phyloP scores from a whole-genome alignment of 2,888 invertebrate species.

The Tiliacea citrago region DNA sequence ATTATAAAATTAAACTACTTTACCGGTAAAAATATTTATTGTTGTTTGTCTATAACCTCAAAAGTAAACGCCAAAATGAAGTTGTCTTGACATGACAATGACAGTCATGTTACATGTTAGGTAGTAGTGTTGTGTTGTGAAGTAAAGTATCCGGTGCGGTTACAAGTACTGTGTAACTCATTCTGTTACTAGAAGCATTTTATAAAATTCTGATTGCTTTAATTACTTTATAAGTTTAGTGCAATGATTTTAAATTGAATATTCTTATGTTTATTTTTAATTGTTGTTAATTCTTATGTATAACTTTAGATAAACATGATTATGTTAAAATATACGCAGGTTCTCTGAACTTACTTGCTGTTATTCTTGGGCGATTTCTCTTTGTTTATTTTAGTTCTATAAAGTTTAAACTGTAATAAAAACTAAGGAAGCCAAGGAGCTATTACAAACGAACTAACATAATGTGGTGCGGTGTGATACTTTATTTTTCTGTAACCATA shows the following conservation, averaged over 20 bases:
- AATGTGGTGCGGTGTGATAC: no score
- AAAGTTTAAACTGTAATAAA: background rate
- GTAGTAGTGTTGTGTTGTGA: background rate
- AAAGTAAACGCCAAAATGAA: slow-evolving; percentile 30
- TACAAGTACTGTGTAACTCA: background rate
- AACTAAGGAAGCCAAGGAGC: background rate
- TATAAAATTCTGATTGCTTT: background rate
- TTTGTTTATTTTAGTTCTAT: background rate
- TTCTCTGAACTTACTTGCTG: background rate
- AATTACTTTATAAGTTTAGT: background rate
- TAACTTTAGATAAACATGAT: background rate
- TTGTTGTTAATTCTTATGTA: no score
- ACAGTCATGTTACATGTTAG: background rate
- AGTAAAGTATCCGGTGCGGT: background rate
- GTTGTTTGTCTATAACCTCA: slow-evolving; percentile 57
- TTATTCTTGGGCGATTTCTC: background rate
- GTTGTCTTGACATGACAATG: background rate
- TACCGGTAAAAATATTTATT: slow-evolving; percentile 47
- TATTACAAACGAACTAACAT: no score
- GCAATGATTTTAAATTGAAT: background rate
- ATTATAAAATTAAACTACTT: slow-evolving; percentile 29
- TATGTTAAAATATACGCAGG: background rate
- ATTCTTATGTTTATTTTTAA: background rate
- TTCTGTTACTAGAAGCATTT: background rate
- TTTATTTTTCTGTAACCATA: no score